Evolutionary conservation across 2,888 invertebrate genomes (phyloP).

Genomic region (Parascotia fuliginaria): DNA sequence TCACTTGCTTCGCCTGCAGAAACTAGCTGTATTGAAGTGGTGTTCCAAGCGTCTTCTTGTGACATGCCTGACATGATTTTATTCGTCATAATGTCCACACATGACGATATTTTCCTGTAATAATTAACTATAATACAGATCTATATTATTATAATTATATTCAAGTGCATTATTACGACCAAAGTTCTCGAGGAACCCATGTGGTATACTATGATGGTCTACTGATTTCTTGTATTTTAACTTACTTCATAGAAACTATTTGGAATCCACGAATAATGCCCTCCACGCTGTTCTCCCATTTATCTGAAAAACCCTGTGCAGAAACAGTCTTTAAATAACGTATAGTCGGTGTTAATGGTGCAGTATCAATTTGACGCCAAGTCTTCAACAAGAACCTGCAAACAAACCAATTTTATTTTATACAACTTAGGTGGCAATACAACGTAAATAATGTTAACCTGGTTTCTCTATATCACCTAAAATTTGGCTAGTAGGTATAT

Average conservation of each 20-base stretch:
- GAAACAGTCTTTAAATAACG: conserved; percentile 85
- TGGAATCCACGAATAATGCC: conserved; percentile 86
- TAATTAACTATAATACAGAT: neutral
- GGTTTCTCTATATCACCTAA: too few relatives aligned
- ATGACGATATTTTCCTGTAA: conserved; percentile 89
- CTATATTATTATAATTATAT: neutral
- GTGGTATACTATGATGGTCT: too few relatives aligned
- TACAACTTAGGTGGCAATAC: too few relatives aligned
- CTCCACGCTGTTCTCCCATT: conserved; percentile 78
- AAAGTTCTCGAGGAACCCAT: too few relatives aligned
- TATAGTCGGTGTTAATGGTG: conserved; percentile 88
- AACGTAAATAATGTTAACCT: too few relatives aligned
- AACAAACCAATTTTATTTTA: neutral
- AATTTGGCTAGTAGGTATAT: too few relatives aligned
- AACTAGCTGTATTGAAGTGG: conserved; percentile 92
- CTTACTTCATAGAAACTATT: conserved; percentile 87
- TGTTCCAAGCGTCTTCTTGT: conserved; percentile 94
- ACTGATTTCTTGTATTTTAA: neutral
- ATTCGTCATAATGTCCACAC: conserved; percentile 88
- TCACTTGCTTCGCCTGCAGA: conserved; percentile 91
- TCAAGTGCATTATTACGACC: too few relatives aligned
- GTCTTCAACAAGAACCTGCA: conserved; percentile 90
- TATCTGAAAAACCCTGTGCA: conserved; percentile 41
- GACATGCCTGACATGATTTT: conserved; percentile 87
- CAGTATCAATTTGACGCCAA: conserved; percentile 88